phyloP scores from a whole-genome alignment of 2,888 invertebrate species.

The Gnatocerus cornutus region DNA sequence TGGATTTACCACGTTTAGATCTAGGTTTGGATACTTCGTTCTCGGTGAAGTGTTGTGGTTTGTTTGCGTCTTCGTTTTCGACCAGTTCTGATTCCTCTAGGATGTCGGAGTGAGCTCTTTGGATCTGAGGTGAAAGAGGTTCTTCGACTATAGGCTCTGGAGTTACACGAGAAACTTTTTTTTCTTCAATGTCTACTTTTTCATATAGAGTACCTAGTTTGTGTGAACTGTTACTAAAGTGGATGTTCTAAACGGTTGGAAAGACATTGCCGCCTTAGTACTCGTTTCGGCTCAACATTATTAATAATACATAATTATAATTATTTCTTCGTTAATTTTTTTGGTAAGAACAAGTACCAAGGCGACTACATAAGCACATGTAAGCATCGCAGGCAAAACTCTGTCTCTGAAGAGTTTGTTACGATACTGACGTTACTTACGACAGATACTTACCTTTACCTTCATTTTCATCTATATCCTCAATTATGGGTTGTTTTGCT shows the following conservation, averaged over 20 bases:
- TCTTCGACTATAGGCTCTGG: constrained; percentile 63
- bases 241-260: constrained; percentile 4
- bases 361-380: constrained; percentile 42
- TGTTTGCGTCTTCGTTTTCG: constrained; percentile 51
- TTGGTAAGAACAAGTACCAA: neutral
- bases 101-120: constrained; percentile 54
- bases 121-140: constrained; percentile 58
- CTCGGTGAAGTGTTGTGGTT: constrained; percentile 52
- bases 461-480: constrained; percentile 60
- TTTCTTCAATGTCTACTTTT: constrained; percentile 60
- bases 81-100: constrained; percentile 58
- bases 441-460: constrained; percentile 55
- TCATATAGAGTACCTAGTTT: constrained; percentile 55
- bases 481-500: constrained; percentile 63
- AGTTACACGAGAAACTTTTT: constrained; percentile 50
- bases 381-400: constrained; percentile 47
- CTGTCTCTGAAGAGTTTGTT: constrained; percentile 46
- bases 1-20: constrained; percentile 57
- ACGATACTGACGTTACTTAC: constrained; percentile 41
- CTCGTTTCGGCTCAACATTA: too few relatives aligned
- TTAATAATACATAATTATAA: too few relatives aligned
- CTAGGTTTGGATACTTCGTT: constrained; percentile 53
- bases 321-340: too few relatives aligned
- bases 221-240: constrained; percentile 41
- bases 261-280: constrained; percentile 6